phyloP scores from a whole-genome alignment of 2,113 vertebrate genomes.

The Copsychus sechellarum region DNA sequence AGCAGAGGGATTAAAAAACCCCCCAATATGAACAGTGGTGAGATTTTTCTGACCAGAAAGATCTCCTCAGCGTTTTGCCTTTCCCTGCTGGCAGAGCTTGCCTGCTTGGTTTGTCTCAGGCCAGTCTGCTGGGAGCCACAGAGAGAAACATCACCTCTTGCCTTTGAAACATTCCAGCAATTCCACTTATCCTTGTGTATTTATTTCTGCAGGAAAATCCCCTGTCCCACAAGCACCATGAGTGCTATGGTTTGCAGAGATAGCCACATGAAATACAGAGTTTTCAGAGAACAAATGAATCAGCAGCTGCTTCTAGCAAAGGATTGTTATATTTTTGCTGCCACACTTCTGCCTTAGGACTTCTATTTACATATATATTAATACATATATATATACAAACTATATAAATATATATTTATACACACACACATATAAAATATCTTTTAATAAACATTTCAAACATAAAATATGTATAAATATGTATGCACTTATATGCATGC shows the following conservation, averaged over 20 bases:
- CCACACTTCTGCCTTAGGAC: not conserved
- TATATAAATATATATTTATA: not conserved
- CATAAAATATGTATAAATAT: not conserved
- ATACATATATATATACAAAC: not conserved
- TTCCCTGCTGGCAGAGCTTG: not conserved
- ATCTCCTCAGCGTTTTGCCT: not conserved
- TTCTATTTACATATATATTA: not conserved
- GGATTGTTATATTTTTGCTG: not conserved
- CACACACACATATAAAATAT: not conserved
- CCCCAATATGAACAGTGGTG: not conserved
- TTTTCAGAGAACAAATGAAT: conserved; percentile 20
- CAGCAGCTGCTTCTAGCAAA: conserved; percentile 30
- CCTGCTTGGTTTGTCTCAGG: not conserved
- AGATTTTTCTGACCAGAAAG: not conserved
- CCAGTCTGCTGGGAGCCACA: not conserved
- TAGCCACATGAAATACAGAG: not conserved
- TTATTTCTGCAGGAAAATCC: conserved; percentile 38
- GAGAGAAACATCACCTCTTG: not conserved
- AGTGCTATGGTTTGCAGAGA: conserved; percentile 25
- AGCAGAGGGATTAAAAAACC: not conserved
- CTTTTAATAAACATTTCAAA: not conserved
- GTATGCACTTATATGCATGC: not conserved
- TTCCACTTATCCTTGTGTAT: not conserved
- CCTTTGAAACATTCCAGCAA: not conserved
- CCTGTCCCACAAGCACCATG: conserved; percentile 20